phyloP scores from a whole-genome alignment of 2,888 invertebrate species.

The Trissoscelio sp. region DNA sequence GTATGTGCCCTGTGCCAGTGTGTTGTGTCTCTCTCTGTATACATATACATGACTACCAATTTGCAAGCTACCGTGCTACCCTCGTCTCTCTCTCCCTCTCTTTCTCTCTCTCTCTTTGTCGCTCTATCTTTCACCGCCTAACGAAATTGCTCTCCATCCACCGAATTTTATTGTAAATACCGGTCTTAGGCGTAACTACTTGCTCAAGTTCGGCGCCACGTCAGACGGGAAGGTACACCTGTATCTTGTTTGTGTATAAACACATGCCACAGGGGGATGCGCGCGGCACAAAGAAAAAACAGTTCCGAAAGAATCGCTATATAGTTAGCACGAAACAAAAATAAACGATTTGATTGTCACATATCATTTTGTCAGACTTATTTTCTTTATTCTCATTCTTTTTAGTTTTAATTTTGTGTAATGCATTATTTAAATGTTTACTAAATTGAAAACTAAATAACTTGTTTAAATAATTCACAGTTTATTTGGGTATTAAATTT shows the following conservation, averaged over 20 bases:
- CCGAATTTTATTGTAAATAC: constrained; percentile 61
- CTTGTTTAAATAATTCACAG: no score
- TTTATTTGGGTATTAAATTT: not conserved
- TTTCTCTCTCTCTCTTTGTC: not conserved
- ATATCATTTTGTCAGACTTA: no score
- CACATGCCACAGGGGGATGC: constrained; percentile 42
- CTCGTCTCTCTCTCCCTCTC: constrained; percentile 8
- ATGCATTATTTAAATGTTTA: no score
- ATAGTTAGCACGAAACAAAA: not conserved
- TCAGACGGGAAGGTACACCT: constrained; percentile 38
- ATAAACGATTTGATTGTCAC: no score
- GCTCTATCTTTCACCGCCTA: constrained; percentile 35
- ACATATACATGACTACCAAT: constrained; percentile 61
- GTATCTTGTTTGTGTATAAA: constrained; percentile 58
- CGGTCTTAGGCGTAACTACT: constrained; percentile 52
- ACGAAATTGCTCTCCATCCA: constrained; percentile 48
- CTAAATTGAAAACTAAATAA: no score
- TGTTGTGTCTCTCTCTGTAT: constrained; percentile 28
- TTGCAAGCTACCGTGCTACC: constrained; percentile 48
- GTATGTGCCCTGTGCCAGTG: constrained; percentile 39
- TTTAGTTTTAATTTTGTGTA: no score
- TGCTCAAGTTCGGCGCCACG: constrained; percentile 42
- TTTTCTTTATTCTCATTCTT: no score
- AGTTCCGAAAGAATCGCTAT: not conserved
- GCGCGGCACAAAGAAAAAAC: constrained; percentile 4